Evolutionary conservation across 2,797 vertebrate species (phyloP).

Genomic region (Muscicapa striata): DNA sequence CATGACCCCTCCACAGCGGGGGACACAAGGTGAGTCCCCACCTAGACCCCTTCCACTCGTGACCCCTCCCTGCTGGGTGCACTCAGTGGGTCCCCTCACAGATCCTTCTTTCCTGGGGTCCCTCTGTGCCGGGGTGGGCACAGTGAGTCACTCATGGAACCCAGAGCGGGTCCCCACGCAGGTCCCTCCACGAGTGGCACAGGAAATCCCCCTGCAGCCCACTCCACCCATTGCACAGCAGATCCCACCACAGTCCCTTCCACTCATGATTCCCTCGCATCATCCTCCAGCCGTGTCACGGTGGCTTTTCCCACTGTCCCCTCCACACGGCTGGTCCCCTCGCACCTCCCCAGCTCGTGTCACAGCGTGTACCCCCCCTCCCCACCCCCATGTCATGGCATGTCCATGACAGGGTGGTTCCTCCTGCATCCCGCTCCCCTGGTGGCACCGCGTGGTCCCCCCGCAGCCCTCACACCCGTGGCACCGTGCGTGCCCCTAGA

Average conservation of each 20-base stretch:
- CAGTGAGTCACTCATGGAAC: neutral
- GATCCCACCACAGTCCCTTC: neutral
- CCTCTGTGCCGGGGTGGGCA: neutral
- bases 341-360: accelerated
- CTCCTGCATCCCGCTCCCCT: neutral
- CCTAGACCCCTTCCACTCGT: too few species aligned
- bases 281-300: neutral
- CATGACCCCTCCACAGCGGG: neutral
- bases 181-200: neutral
- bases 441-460: neutral
- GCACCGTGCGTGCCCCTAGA: neutral
- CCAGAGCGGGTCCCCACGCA: neutral
- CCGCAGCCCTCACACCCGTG: neutral
- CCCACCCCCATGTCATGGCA: neutral
- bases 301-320: neutral
- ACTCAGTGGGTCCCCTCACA: neutral
- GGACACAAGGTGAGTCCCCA: too few species aligned
- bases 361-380: neutral
- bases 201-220: neutral
- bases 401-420: neutral
- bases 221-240: neutral
- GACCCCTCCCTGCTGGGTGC: neutral
- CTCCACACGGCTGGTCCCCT: neutral
- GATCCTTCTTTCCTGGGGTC: too few species aligned
- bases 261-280: neutral